phyloP scores from a whole-genome alignment of 1,140 invertebrate species.

The Calliphora vicina region DNA sequence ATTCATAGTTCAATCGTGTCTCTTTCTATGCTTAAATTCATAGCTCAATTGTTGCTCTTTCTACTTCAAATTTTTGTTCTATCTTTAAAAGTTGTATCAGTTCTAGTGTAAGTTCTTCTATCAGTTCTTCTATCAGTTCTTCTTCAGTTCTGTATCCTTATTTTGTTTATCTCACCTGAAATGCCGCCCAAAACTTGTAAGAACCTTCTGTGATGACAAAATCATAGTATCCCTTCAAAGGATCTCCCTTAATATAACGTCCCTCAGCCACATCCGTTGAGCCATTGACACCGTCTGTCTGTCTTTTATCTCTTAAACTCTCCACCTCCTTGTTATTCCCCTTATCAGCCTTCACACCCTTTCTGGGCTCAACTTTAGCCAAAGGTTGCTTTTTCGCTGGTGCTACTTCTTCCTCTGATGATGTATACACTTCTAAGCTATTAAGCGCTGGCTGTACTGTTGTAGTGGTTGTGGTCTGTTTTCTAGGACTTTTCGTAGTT shows the following conservation, averaged over 20 bases:
- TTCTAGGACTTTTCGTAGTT: constrained; percentile 40
- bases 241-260: constrained; percentile 67
- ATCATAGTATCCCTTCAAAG: constrained; percentile 81
- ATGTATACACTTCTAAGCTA: neutral
- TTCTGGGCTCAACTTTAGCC: constrained; percentile 36
- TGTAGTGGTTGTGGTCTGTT: constrained; percentile 41
- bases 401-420: constrained; percentile 25
- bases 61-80: too few species aligned
- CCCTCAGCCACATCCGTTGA: constrained; percentile 50
- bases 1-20: too few species aligned
- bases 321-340: constrained; percentile 40
- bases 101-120: too few species aligned
- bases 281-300: too few species aligned
- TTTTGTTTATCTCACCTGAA: constrained; percentile 69
- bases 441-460: constrained; percentile 36
- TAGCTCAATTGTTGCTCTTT: too few species aligned
- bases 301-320: constrained; percentile 49
- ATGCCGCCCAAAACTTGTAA: constrained; percentile 86
- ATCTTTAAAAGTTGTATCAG: too few species aligned
- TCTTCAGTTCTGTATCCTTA: too few species aligned
- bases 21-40: too few species aligned
- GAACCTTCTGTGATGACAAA: constrained; percentile 85
- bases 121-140: too few species aligned
- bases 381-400: constrained; percentile 34
- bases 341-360: constrained; percentile 40